Conservation (phyloP, 2,888 invertebrate genomes). For the Crepidodera aurea region DNA sequence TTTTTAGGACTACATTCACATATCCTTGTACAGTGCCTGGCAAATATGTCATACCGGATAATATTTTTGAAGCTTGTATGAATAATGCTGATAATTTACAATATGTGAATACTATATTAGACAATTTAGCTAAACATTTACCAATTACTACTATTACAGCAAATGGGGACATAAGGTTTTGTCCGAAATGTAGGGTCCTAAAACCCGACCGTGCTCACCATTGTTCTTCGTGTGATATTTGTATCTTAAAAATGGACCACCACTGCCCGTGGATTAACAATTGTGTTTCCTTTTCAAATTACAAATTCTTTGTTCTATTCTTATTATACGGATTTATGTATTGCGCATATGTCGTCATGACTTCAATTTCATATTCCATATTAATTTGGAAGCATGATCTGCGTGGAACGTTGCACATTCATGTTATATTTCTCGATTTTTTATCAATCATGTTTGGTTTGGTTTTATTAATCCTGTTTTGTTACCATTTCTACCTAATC, state of each 20-base stretch:
- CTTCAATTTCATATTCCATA: slow-evolving; percentile 89
- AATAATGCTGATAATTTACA: slow-evolving; percentile 82
- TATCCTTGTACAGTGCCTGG: slow-evolving; percentile 80
- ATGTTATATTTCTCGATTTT: slow-evolving; percentile 97
- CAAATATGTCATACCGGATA: slow-evolving; percentile 83
- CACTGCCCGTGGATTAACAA: slow-evolving; percentile 99
- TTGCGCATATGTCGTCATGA: slow-evolving; percentile 88
- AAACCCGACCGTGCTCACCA: slow-evolving; percentile 99
- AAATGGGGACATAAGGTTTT: slow-evolving; percentile 83
- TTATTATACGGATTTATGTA: slow-evolving; percentile 93
- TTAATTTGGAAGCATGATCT: slow-evolving; percentile 90
- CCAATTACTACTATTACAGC: slow-evolving; percentile 85
- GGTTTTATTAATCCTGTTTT: slow-evolving; percentile 93
- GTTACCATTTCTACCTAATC: slow-evolving; percentile 96
- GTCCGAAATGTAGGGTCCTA: slow-evolving; percentile 93
- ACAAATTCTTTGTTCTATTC: slow-evolving; percentile 98
- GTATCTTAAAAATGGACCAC: slow-evolving; percentile 98
- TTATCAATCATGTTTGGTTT: slow-evolving; percentile 97
- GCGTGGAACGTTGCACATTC: slow-evolving; percentile 84
- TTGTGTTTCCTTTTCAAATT: slow-evolving; percentile 97
- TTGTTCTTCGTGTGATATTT: slow-evolving; percentile 94
- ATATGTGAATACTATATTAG: slow-evolving; percentile 79
- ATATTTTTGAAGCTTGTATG: slow-evolving; percentile 77
- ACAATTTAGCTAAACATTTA: slow-evolving; percentile 81
- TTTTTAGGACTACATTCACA: slow-evolving; percentile 94